These are phyloP conservation scores for Caenorhabditis sulstoni DNA, from an alignment of 2,888 invertebrate genomes.

Conservation along the genomic window DNA sequence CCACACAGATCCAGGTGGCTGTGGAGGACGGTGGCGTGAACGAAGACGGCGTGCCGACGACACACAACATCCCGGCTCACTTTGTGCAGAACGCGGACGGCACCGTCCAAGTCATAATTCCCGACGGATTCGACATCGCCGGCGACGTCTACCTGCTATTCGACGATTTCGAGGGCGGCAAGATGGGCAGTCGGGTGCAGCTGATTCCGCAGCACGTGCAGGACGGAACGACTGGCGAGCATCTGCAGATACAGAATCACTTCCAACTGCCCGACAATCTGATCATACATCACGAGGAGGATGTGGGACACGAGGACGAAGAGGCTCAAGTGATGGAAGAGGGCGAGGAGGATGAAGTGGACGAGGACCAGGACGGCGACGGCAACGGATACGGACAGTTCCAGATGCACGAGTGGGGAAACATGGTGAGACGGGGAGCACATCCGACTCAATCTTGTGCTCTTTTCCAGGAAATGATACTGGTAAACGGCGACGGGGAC, in stretches of 20 bases:
- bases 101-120: slow-evolving; percentile 46
- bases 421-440: slow-evolving; percentile 64
- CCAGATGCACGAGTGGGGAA: slow-evolving; percentile 58
- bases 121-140: slow-evolving; percentile 33
- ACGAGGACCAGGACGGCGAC: slow-evolving; percentile 33
- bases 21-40: slow-evolving; percentile 11
- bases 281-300: slow-evolving; percentile 14
- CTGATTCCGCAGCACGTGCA: slow-evolving; percentile 4
- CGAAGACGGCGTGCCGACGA: slow-evolving; percentile 19
- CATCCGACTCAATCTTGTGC: no score
- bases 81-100: slow-evolving; percentile 56
- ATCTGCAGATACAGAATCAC: neutral
- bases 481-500: slow-evolving; percentile 51
- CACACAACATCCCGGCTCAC: slow-evolving; percentile 30
- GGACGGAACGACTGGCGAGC: slow-evolving; percentile 7
- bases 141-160: slow-evolving; percentile 26
- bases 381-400: slow-evolving; percentile 48
- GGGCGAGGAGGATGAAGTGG: slow-evolving; percentile 30
- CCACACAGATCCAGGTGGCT: slow-evolving; percentile 20
- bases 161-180: slow-evolving; percentile 13
- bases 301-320: slow-evolving; percentile 19
- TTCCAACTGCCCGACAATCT: neutral
- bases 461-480: slow-evolving; percentile 60
- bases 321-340: slow-evolving; percentile 25
- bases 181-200: slow-evolving; percentile 13